These are phyloP conservation scores for Emys orbicularis DNA, from an alignment of 2,797 vertebrate species.

Conservation along the genomic window DNA sequence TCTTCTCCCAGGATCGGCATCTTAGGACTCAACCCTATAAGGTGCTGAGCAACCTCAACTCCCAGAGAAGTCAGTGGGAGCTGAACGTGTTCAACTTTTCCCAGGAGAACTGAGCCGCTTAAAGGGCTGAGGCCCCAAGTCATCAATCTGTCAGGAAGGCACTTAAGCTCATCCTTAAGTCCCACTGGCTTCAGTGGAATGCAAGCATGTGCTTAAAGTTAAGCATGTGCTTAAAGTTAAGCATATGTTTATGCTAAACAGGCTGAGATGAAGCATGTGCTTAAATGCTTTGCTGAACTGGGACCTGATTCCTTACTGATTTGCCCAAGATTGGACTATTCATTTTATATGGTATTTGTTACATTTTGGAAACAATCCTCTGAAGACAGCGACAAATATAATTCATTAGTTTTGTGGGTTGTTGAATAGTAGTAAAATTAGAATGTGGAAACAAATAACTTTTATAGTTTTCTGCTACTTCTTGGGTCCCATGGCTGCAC, in stretches of 20 bases:
- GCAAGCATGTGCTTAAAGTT: background rate
- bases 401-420: background rate
- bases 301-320: background rate
- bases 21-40: background rate
- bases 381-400: background rate
- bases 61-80: background rate
- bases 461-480: background rate
- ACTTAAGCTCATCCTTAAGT: background rate
- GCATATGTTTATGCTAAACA: background rate
- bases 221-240: background rate
- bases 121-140: background rate
- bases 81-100: background rate
- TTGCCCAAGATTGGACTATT: background rate
- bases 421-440: background rate
- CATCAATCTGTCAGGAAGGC: background rate
- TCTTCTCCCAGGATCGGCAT: background rate
- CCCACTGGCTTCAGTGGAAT: background rate
- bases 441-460: fast-evolving
- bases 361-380: background rate
- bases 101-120: background rate
- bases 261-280: background rate
- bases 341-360: background rate
- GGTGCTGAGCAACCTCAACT: fast-evolving
- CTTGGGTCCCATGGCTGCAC: background rate
- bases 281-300: background rate